Conservation (phyloP, 1,140 invertebrate species). For the Zaprionus tsacasi region DNA sequence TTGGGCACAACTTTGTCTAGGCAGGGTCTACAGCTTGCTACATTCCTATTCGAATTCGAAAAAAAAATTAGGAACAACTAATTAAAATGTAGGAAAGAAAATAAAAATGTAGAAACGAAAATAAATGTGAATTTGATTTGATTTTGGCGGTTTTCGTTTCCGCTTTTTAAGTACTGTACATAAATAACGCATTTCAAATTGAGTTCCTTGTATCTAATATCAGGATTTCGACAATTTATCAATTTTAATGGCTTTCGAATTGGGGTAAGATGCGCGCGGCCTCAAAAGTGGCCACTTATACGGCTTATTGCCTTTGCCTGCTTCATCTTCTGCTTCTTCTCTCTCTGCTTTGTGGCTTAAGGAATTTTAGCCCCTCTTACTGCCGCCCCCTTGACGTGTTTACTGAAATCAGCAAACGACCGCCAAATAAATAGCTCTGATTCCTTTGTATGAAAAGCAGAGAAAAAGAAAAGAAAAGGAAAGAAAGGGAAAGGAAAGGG, state of each 20-base stretch:
- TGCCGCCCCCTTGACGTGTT: slow-evolving; percentile 47
- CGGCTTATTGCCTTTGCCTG: slow-evolving; percentile 70
- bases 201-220: slow-evolving; percentile 23
- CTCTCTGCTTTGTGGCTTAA: slow-evolving; percentile 23
- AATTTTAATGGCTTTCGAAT: slow-evolving; percentile 72
- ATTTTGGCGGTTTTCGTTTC: neutral
- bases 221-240: slow-evolving; percentile 64
- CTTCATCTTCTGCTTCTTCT: neutral
- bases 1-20: slow-evolving; percentile 3
- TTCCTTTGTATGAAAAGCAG: slow-evolving; percentile 31
- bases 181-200: slow-evolving; percentile 6
- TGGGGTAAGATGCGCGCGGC: neutral
- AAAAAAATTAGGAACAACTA: neutral
- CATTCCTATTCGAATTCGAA: neutral
- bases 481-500: neutral
- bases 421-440: slow-evolving; percentile 76
- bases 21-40: neutral
- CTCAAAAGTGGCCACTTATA: slow-evolving; percentile 73
- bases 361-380: slow-evolving; percentile 48
- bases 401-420: slow-evolving; percentile 69
- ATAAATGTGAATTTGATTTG: neutral
- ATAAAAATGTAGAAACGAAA: neutral
- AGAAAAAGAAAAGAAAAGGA: slow-evolving; percentile 6
- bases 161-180: neutral
- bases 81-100: slow-evolving; percentile 6